phyloP scores from a whole-genome alignment of 2,113 vertebrate genomes.

The Speoplatyrhinus poulsoni region DNA sequence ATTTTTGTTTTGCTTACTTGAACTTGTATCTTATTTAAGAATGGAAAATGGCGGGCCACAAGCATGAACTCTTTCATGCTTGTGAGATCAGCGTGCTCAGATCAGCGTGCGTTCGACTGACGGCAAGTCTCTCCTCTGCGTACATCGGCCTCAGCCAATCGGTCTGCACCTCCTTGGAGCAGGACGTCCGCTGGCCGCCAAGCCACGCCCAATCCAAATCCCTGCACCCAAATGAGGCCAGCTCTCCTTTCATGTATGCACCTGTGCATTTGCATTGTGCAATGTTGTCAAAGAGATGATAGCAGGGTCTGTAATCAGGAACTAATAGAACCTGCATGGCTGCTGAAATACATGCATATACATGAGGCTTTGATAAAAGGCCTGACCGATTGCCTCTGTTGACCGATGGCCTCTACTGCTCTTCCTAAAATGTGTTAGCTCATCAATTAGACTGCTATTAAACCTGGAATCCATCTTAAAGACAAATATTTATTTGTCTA shows the following conservation, averaged over 20 bases:
- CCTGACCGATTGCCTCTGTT: constrained; percentile 3
- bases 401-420: background rate
- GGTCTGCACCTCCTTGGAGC: constrained; percentile 67
- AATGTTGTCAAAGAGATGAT: constrained; percentile 16
- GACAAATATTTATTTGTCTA: too few relatives aligned
- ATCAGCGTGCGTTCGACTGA: too few relatives aligned
- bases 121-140: background rate
- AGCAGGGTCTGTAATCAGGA: constrained; percentile 33
- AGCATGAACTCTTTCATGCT: background rate
- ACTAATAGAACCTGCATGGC: constrained; percentile 22
- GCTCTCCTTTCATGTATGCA: constrained; percentile 13
- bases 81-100: too few relatives aligned
- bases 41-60: background rate
- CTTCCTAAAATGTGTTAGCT: background rate
- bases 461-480: background rate
- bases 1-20: constrained; percentile 20
- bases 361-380: constrained; percentile 10
- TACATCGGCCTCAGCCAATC: constrained; percentile 40
- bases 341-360: constrained; percentile 31
- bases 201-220: constrained; percentile 68
- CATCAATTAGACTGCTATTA: background rate
- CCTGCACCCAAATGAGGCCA: background rate
- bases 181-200: constrained; percentile 55
- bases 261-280: background rate
- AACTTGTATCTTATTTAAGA: background rate